Percentiles rank a stretch among this genome's conserved stretches.
Evolutionary conservation across 1,140 invertebrate genomes (phyloP).

Genomic region (Drosophila paulistorum): DNA sequence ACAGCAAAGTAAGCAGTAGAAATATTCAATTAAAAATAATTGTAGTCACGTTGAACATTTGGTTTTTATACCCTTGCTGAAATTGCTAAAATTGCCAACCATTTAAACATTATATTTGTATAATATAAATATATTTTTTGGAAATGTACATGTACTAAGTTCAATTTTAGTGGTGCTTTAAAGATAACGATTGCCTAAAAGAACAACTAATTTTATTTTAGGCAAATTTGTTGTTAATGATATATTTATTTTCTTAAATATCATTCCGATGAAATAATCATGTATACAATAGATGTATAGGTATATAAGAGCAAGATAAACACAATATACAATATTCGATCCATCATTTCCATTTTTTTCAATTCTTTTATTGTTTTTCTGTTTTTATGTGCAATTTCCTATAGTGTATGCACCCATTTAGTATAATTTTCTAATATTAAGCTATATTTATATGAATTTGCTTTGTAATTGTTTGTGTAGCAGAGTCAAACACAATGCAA

Average conservation of each 20-base stretch:
- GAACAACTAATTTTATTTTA: no score
- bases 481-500: background rate
- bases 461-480: background rate
- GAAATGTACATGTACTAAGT: no score
- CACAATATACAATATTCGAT: background rate
- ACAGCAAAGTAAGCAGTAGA: constrained; percentile 8
- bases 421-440: constrained; percentile 8
- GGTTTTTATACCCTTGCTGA: constrained; percentile 23
- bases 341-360: background rate
- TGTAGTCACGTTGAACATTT: constrained; percentile 45
- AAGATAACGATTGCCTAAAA: no score
- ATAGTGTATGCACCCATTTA: constrained; percentile 17
- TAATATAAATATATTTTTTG: no score
- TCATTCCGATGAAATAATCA: no score
- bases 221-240: no score
- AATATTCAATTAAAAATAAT: constrained; percentile 23
- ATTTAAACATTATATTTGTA: no score
- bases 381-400: constrained; percentile 4
- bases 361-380: background rate
- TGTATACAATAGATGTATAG: no score
- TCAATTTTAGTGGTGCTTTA: no score
- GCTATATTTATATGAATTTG: constrained; percentile 4
- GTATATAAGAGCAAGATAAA: no score
- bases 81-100: background rate
- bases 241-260: no score